These are phyloP conservation scores for Caenorhabditis auriculariae DNA, from an alignment of 2,888 invertebrate genomes.

Conservation along the genomic window DNA sequence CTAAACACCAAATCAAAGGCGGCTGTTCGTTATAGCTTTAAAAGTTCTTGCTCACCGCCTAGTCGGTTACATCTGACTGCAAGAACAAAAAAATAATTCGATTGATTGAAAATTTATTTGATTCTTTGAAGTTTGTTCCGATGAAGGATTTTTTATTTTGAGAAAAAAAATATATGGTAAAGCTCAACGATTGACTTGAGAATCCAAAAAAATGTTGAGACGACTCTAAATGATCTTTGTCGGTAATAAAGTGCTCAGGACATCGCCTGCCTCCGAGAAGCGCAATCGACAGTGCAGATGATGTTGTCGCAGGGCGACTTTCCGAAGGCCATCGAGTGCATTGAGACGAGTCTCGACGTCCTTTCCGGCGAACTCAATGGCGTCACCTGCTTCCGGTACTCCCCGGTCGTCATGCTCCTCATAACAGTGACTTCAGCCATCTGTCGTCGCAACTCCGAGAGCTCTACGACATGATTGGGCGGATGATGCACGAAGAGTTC, in stretches of 20 bases:
- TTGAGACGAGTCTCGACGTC: conserved; percentile 84
- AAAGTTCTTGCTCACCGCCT: too few species aligned
- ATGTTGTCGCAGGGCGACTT: conserved; percentile 92
- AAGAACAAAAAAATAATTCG: neutral
- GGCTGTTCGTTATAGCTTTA: too few species aligned
- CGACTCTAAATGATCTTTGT: neutral
- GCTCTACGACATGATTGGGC: conserved; percentile 91
- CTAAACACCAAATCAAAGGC: too few species aligned
- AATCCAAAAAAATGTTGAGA: neutral
- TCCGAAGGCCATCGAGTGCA: conserved; percentile 87
- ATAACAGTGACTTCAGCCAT: conserved; percentile 71
- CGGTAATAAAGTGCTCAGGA: conserved; percentile 32
- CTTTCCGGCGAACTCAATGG: conserved; percentile 85
- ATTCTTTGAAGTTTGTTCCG: neutral
- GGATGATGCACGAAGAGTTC: conserved; percentile 93
- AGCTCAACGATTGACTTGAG: too few species aligned
- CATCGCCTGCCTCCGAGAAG: conserved; percentile 71
- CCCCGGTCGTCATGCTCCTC: neutral
- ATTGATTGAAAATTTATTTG: neutral
- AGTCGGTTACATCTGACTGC: too few species aligned
- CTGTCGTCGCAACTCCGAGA: conserved; percentile 91
- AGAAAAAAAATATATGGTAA: too few species aligned
- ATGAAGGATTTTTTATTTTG: too few species aligned
- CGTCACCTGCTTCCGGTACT: conserved; percentile 81
- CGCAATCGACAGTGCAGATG: conserved; percentile 93